Evolutionary conservation across 2,113 vertebrate species (phyloP), one percentile per base, ranked within the genome.

Genomic region (Cephalopterus ornatus): DNA sequence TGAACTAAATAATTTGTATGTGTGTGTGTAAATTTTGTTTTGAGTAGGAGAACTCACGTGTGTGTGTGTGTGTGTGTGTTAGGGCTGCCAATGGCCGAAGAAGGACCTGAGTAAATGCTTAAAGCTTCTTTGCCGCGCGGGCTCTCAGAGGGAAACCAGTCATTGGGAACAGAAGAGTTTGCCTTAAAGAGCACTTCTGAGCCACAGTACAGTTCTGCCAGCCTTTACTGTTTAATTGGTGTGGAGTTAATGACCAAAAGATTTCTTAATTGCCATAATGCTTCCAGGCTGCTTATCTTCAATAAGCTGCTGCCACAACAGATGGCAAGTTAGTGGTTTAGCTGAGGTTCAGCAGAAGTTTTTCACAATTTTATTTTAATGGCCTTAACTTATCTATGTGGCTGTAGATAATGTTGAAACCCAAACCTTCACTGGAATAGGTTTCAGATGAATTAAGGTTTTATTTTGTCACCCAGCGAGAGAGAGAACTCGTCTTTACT

Each of bases 221-320:
- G 42, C 79, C 75, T 86, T 92, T 81, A 61, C 68, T 56, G 61
- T 92, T 95, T 95, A 96, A 95, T 94, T 97, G 95, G 92, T 95
- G 79, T 96, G 95, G 79, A 95, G 85, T 97, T 97, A 96, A 96
- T 91, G 93, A 96, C 92, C 88, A 96, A 84, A 95, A 93, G 93
- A 92, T 96, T 97, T 95, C 83, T 96, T 96, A 96, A 96, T 96
- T 96, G 95, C 93, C 6, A 5, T 96, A 95, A 95, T 94, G 80
- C 92, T 94, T 95, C 80, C 90, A 97, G 95, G 88, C 95, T 93
- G 90, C 88, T 97, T 94, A 96, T 96, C 96, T 90, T 88, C 92
- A 93, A 44, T 96, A 93, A 97, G 88, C 90, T 88, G 61, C 92
- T 96, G 86, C 85, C 61, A 84, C 68, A 93, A 49, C 93, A 96